These are phyloP conservation scores for Drosophila parvula DNA, from an alignment of 1,140 invertebrate species.

Conservation along the genomic window DNA sequence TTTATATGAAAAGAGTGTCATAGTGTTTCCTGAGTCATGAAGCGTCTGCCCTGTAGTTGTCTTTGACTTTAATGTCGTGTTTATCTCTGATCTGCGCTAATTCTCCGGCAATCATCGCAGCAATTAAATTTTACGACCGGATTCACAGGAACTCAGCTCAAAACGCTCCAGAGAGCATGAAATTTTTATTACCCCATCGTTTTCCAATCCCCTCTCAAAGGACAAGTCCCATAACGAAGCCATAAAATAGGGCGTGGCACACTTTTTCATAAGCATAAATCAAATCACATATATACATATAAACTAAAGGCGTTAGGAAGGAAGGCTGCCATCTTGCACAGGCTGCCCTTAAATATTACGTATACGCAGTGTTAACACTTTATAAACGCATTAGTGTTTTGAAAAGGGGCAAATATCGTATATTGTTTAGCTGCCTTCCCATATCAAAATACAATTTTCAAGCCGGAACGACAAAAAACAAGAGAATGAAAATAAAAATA, in stretches of 20 bases:
- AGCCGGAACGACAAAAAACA: conserved; percentile 46
- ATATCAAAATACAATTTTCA: conserved; percentile 74
- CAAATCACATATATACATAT: conserved; percentile 42
- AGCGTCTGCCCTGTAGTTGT: neutral
- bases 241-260: conserved; percentile 65
- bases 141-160: conserved; percentile 19
- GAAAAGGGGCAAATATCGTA: conserved; percentile 23
- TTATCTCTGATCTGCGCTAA: conserved; percentile 61
- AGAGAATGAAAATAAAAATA: conserved; percentile 17
- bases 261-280: conserved; percentile 58
- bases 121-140: conserved; percentile 71
- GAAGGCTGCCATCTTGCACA: conserved; percentile 31
- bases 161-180: conserved; percentile 35
- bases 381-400: conserved; percentile 72
- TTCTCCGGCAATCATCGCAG: conserved; percentile 59
- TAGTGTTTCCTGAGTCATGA: neutral
- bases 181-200: conserved; percentile 35
- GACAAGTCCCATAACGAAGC: conserved; percentile 40
- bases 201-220: neutral
- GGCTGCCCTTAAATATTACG: conserved; percentile 72
- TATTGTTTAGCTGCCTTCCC: conserved; percentile 19
- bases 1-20: too few species aligned
- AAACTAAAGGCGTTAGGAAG: conserved; percentile 30
- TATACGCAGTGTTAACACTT: conserved; percentile 77
- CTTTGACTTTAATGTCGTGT: conserved; percentile 15